Evolutionary conservation across 2,888 invertebrate genomes (phyloP).

Genomic region (Copidosoma aretas): DNA sequence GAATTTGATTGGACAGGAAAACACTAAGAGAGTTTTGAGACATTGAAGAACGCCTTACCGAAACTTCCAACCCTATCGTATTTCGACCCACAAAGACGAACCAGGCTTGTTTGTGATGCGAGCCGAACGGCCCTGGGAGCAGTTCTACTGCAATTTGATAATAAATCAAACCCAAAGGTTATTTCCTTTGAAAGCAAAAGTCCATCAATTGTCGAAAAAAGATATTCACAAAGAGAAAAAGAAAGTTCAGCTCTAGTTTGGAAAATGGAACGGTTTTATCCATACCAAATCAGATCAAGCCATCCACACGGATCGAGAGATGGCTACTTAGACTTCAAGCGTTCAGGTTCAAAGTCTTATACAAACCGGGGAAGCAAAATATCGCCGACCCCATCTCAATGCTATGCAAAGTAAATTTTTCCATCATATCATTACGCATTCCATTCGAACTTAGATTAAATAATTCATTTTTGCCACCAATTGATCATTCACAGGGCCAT

Average conservation of each 20-base stretch:
- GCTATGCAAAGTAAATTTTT: slow-evolving; percentile 2
- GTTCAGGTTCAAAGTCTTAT: slow-evolving; percentile 47
- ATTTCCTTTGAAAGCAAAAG: slow-evolving; percentile 38
- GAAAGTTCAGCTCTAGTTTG: slow-evolving; percentile 54
- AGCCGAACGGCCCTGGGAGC: slow-evolving; percentile 51
- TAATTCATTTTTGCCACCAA: neutral
- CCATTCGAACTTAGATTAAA: neutral
- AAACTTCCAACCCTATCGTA: slow-evolving; percentile 46
- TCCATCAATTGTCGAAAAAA: slow-evolving; percentile 23
- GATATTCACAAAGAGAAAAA: slow-evolving; percentile 52
- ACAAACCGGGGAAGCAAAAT: slow-evolving; percentile 37
- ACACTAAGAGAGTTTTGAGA: slow-evolving; percentile 11
- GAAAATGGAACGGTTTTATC: slow-evolving; percentile 57
- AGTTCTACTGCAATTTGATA: slow-evolving; percentile 43
- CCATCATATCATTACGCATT: neutral
- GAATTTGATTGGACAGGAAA: slow-evolving; percentile 29
- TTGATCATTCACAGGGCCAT: no score
- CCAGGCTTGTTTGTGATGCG: slow-evolving; percentile 51
- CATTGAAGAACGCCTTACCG: slow-evolving; percentile 34
- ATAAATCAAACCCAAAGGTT: slow-evolving; percentile 11
- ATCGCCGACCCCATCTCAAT: slow-evolving; percentile 31
- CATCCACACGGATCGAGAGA: slow-evolving; percentile 52
- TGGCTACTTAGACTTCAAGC: slow-evolving; percentile 52
- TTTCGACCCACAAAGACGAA: slow-evolving; percentile 46
- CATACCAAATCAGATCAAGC: slow-evolving; percentile 52